Base-by-base conservation (phyloP, 2,888 invertebrate species). In the Mellilla xanthometata region DNA sequence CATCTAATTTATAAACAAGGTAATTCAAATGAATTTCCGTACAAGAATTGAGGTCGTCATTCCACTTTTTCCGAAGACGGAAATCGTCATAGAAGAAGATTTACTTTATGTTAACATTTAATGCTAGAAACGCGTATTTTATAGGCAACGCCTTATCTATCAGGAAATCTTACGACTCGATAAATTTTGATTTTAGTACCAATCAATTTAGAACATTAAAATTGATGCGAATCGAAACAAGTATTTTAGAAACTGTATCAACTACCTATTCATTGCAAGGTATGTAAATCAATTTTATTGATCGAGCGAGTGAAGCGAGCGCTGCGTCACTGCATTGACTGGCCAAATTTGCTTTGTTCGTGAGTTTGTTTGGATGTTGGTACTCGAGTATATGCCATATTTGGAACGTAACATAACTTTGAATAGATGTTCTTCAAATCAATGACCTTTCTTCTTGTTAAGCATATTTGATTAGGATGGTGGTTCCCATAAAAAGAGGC, bases 41-140 rank as follows among this genome's bases (percentile, higher is more conserved):
- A 11, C 15, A 19, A 28, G 22, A 36, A 36, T 36, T 15, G 27
- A 28, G 27, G 36, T 28, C 28, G 19, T 1, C 28, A 15, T 15
- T 26, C 28, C 12, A 28, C 28, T 28, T 36, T 36, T 36, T n/a
- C 12, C 28, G 12, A 12, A 10, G n/a, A 36, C 22, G 36, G 22
- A 1, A 24, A 24, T 7, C n/a, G n/a, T n/a, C n/a, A n/a, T 22
- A 36, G 28, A 11, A 28, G 12, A 26, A 12, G 11, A 7, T 13
- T n/a, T 36, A 22, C 28, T 28, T 22, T n/a, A 13, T 36, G 19
- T 36, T 19, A 22, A 36, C 27, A 28, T 36, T 19, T 22, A 30
- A 7, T 3, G 8, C 1, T 28, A 22, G 22, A 2, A 19, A 15
- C 10, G 11, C 13, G 5, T 28, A 28, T 22, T 35, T 36, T 36